phyloP scores from a whole-genome alignment of 2,888 invertebrate species.

The Buathra laborator region DNA sequence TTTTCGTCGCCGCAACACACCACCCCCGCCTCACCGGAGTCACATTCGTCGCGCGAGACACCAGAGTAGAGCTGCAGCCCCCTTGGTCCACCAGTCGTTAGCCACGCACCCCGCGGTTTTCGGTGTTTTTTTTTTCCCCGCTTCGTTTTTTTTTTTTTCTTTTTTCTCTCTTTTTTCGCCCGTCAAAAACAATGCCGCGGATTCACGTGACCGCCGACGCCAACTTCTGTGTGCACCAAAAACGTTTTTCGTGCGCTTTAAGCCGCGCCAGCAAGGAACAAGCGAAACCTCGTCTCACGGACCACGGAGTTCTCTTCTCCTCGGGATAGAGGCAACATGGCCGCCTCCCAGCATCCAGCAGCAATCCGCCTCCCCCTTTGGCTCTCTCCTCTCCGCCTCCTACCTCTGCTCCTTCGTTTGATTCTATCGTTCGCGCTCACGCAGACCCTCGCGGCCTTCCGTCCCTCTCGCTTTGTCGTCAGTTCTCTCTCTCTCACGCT shows the following conservation, averaged over 20 bases:
- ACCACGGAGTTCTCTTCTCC: constrained; percentile 80
- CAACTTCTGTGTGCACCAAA: constrained; percentile 70
- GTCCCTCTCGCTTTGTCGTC: constrained; percentile 46
- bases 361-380: constrained; percentile 71
- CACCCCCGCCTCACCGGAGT: constrained; percentile 35
- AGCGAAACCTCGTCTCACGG: constrained; percentile 78
- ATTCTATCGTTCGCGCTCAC: constrained; percentile 76
- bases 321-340: constrained; percentile 90
- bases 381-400: constrained; percentile 75
- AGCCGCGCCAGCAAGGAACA: constrained; percentile 70
- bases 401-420: constrained; percentile 57
- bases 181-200: neutral
- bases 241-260: constrained; percentile 69
- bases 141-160: neutral
- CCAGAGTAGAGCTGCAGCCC: neutral
- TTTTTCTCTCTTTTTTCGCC: constrained; percentile 1
- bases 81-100: neutral
- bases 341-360: constrained; percentile 88
- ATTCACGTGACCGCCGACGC: constrained; percentile 5
- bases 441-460: constrained; percentile 44
- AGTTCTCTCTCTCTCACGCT: constrained; percentile 50
- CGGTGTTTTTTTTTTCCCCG: neutral
- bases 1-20: constrained; percentile 42
- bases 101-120: constrained; percentile 21
- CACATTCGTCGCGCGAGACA: constrained; percentile 30